phyloP scores from a whole-genome alignment of 2,888 invertebrate species.

The Drosophila formosana region DNA sequence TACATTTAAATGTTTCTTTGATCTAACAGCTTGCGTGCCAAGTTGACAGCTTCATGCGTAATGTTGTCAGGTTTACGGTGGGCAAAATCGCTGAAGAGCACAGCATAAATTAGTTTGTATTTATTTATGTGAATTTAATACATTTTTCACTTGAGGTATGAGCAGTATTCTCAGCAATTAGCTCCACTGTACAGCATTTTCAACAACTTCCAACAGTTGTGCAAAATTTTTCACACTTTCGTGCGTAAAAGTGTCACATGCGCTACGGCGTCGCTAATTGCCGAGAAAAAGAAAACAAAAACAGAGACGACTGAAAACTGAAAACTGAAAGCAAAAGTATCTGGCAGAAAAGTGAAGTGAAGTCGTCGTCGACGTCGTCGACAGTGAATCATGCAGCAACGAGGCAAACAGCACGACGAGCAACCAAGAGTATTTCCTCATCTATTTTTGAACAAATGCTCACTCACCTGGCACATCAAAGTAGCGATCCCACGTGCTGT shows the following conservation, averaged over 20 bases:
- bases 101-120: background rate
- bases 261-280: conserved; percentile 72
- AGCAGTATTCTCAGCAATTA: background rate
- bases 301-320: background rate
- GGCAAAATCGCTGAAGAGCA: background rate
- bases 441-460: conserved; percentile 42
- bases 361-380: conserved; percentile 26
- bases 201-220: conserved; percentile 59
- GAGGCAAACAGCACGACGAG: conserved; percentile 15
- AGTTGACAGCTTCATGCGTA: conserved; percentile 62
- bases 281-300: conserved; percentile 43
- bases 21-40: conserved; percentile 58
- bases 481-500: conserved; percentile 71
- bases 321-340: conserved; percentile 64
- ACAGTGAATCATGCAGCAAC: conserved; percentile 64
- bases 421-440: conserved; percentile 42
- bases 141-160: background rate
- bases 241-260: conserved; percentile 77
- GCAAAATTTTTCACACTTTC: conserved; percentile 73
- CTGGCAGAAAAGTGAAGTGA: conserved; percentile 54
- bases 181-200: conserved; percentile 57
- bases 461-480: conserved; percentile 81
- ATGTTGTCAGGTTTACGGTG: conserved; percentile 48
- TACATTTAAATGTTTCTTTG: conserved; percentile 51
- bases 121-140: background rate